phyloP scores from a whole-genome alignment of 2,113 vertebrate species.

The Microcebus murinus region DNA sequence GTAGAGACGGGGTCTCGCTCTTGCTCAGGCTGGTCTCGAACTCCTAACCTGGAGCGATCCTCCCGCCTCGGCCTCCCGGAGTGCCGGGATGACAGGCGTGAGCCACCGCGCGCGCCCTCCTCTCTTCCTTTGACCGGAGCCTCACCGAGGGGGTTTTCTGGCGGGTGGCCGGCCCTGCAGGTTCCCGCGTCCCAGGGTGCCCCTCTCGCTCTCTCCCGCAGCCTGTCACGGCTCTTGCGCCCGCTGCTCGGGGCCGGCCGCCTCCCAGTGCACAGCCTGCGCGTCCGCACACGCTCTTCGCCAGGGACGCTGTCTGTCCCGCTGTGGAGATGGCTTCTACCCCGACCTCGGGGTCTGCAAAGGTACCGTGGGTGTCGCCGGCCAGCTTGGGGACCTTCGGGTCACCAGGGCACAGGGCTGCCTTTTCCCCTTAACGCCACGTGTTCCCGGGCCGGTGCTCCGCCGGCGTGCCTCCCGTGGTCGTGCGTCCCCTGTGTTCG shows the following conservation, averaged over 20 bases:
- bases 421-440: background rate
- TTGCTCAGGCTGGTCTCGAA: no score
- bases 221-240: conserved; percentile 92
- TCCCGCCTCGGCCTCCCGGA: no score
- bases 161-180: rapidly evolving
- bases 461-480: background rate
- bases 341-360: conserved; percentile 86
- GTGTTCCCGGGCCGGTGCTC: background rate
- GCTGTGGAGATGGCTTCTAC: conserved; percentile 93
- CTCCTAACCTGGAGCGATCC: no score
- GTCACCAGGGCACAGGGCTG: background rate
- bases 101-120: no score
- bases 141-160: background rate
- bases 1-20: no score
- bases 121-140: no score
- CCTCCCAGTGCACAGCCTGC: conserved; percentile 90
- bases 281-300: conserved; percentile 81
- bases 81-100: no score
- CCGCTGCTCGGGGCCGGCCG: conserved; percentile 89
- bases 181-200: background rate
- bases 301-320: conserved; percentile 89
- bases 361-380: conserved; percentile 82
- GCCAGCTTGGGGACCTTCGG: background rate
- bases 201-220: conserved; percentile 73
- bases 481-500: rapidly evolving